Evolutionary conservation across 2,797 vertebrate genomes (phyloP), one percentile per base, ranked within the genome.

Genomic region (Thalassophryne amazonica): DNA sequence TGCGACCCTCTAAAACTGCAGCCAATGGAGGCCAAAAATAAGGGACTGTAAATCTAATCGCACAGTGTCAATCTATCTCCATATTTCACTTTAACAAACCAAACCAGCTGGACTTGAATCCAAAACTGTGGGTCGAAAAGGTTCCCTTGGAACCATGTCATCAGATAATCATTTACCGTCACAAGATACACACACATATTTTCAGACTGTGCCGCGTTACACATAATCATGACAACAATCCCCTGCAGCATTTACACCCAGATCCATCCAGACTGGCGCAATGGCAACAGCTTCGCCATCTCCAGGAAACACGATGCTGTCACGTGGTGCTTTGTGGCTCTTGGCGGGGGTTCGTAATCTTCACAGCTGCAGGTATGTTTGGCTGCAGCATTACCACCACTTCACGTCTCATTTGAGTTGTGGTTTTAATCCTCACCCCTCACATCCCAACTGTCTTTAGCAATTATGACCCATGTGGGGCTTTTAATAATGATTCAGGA

Each of bases 101-200:
- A 24, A 24, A 13, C 13, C 23, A 10, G 15, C 42, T 42, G 45
- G 46, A 67, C 52, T 59, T 40, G 41, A 32, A 58, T 55, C 53
- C 67, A 66, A 58, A 60, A 66, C 25, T 36, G 24, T 74, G 19
- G 36, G 21, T 37, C 51, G 40, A 46, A 60, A 48, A 58, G 19
- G 47, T 23, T 46, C 23, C 23, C 25, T 17, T 24, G 28, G 53
- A 45, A 49, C 47, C 59, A 29, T 49, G 67, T 62, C 69, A 66
- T 52, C 73, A 54, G 50, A 65, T 58, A 30, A 23, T 48, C 38
- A 56, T 76, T 30, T 45, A 69, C 47, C 12, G 30, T 63, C 50
- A 54, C 7, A 7, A 42, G 41, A 54, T 36, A 51, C 58, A 54
- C 47, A 51, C 58, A 54, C 47, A 63, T 33, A 66, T 58, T 46